Evolutionary conservation across 2,113 vertebrate genomes (phyloP), one percentile per base, ranked within the genome.

Genomic region (Vanacampus margaritifer): DNA sequence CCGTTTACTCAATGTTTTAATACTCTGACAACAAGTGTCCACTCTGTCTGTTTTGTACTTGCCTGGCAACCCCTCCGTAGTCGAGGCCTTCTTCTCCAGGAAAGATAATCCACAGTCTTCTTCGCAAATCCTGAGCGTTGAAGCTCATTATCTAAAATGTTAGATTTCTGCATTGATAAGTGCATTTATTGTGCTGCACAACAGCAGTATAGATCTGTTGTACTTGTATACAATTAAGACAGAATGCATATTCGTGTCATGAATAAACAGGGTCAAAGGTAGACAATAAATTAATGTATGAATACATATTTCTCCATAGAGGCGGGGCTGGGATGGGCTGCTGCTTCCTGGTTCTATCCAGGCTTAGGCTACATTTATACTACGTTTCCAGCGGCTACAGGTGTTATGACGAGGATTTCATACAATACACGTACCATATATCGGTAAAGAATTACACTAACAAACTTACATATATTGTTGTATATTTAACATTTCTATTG

Each of bases 81-180:
- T 98, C 97, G 71, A 99, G 93, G 50, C 97, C 97, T 92, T 99
- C 97, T 90, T 99, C 97, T 83, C 96, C 97, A 64, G 96, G 95
- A 82, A 98, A 98, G 89, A 99, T 98, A 69, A 99, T 94, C 96
- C 96, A 99, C 7, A 99, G 88, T 77, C 96, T 93, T 76, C 96
- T 93, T 73, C 96, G 92, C 1, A 99, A 91, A 85, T 99, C 96
- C 89, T 96, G 95, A 68, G 96, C 91, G 69, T 93, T 96, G 86
- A 98, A 95, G 88, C 96, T 97, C 97, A 99, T 98, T 84, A 99
- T 98, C 96, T 96, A 59, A 58, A 77, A 67, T 0, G 50, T 9
- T 32, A 76, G 3, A 78, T 0, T 48, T 48, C 10, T 32, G 24
- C 5, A 35, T 14, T 46, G 17, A 57, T 17, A 45, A 9, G 21